phyloP scores from a whole-genome alignment of 2,797 vertebrate genomes.

The Poecilia gillii region DNA sequence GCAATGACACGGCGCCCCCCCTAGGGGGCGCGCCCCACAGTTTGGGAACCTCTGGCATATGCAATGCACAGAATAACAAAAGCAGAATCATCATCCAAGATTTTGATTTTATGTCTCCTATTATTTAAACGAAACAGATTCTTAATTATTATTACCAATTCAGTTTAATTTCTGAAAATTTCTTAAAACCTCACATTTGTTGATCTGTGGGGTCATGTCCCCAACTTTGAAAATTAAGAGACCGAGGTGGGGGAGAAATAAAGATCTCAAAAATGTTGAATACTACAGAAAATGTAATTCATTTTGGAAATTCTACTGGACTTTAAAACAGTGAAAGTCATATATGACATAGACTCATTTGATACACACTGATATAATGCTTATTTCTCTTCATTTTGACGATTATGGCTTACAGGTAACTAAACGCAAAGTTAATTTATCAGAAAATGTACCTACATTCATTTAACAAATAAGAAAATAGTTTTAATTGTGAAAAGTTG shows the following conservation, averaged over 20 bases:
- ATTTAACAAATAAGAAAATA: not conserved
- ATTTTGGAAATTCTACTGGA: not conserved
- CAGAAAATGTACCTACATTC: not conserved
- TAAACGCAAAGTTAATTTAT: not conserved
- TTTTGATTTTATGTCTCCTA: not conserved
- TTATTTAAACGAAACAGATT: not conserved
- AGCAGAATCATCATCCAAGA: not conserved
- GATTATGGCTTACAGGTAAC: not conserved
- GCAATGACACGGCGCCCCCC: no score
- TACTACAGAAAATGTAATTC: not conserved
- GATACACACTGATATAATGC: not conserved
- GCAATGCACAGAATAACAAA: not conserved
- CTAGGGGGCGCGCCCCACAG: no score
- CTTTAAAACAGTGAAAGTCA: not conserved
- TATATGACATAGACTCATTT: not conserved
- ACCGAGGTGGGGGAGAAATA: not conserved
- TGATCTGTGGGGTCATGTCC: not conserved
- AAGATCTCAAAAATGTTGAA: not conserved
- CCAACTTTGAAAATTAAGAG: not conserved
- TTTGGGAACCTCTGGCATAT: not conserved
- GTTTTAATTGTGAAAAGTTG: not conserved
- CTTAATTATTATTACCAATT: not conserved
- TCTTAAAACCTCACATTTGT: not conserved
- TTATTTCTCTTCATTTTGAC: not conserved
- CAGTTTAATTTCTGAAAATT: not conserved